A percentile compares a stretch with the other conserved stretches of the same genome.
Conservation (phyloP, 1,140 invertebrate genomes). For the Ceratosolen solmsi region DNA sequence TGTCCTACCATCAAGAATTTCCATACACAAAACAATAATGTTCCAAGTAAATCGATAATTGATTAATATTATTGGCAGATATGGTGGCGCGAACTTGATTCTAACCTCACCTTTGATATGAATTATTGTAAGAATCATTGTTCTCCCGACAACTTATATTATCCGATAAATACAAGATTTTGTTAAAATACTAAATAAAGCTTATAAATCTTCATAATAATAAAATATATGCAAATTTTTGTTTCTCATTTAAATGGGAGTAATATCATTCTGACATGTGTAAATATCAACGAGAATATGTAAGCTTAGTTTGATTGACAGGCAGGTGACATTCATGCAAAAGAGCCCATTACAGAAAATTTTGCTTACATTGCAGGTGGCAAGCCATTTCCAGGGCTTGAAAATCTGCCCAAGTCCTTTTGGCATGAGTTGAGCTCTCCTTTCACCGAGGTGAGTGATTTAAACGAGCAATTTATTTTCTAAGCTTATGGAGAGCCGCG, state of each 20-base stretch:
- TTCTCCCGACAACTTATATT: no score
- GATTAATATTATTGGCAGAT: no score
- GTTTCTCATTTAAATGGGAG: not conserved
- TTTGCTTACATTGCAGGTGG: conserved; percentile 62
- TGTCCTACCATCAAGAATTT: no score
- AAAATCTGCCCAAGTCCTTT: conserved; percentile 74
- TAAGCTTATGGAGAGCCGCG: conserved; percentile 19
- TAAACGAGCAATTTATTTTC: conserved; percentile 51
- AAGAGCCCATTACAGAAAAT: conserved; percentile 31
- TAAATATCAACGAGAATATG: not conserved
- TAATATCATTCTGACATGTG: not conserved
- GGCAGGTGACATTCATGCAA: no score
- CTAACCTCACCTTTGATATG: no score
- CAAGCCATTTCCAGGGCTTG: conserved; percentile 68
- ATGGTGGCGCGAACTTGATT: no score
- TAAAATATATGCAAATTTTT: not conserved
- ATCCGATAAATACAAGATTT: no score
- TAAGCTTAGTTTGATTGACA: not conserved
- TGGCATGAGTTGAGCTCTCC: conserved; percentile 78
- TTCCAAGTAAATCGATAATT: no score
- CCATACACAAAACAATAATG: no score
- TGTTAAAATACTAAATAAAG: no score
- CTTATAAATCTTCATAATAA: not conserved
- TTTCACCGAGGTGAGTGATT: conserved; percentile 73
- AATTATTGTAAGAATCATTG: no score